Conservation (phyloP, 2,888 invertebrate genomes). For the Macrophya alboannulata region DNA sequence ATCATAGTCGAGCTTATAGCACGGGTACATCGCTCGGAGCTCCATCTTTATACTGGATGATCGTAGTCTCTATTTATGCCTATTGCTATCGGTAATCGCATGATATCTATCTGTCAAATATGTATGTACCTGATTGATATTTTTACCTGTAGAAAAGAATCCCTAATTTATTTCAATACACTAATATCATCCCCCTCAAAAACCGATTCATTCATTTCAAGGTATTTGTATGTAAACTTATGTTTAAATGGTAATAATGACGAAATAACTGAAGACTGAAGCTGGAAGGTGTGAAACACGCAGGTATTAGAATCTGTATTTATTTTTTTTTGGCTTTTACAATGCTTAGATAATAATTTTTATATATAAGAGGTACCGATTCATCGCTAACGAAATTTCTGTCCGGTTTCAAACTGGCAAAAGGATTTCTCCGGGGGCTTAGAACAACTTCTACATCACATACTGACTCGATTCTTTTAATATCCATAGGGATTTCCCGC, state of each 20-base stretch:
- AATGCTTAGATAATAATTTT: constrained; percentile 86
- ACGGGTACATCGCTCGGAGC: neutral
- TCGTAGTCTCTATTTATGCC: neutral
- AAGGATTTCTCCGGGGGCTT: constrained; percentile 84
- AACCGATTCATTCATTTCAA: neutral
- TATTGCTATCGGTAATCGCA: constrained; percentile 70
- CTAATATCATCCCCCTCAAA: neutral
- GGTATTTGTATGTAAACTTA: neutral
- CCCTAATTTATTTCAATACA: neutral
- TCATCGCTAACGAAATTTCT: constrained; percentile 89
- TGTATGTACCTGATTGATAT: neutral
- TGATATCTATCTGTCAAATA: neutral
- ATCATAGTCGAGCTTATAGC: constrained; percentile 72
- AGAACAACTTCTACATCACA: constrained; percentile 81
- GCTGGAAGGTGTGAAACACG: neutral
- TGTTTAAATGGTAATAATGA: neutral
- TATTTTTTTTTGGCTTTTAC: constrained; percentile 71
- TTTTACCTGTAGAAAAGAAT: neutral
- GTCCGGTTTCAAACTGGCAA: constrained; percentile 87
- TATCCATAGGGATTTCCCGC: constrained; percentile 85
- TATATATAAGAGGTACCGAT: constrained; percentile 86
- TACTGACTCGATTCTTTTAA: constrained; percentile 82
- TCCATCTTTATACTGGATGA: neutral
- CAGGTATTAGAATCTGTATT: neutral
- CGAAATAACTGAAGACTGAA: neutral